phyloP scores from a whole-genome alignment of 1,140 invertebrate species.

The Pseudachorutes palmiensis region DNA sequence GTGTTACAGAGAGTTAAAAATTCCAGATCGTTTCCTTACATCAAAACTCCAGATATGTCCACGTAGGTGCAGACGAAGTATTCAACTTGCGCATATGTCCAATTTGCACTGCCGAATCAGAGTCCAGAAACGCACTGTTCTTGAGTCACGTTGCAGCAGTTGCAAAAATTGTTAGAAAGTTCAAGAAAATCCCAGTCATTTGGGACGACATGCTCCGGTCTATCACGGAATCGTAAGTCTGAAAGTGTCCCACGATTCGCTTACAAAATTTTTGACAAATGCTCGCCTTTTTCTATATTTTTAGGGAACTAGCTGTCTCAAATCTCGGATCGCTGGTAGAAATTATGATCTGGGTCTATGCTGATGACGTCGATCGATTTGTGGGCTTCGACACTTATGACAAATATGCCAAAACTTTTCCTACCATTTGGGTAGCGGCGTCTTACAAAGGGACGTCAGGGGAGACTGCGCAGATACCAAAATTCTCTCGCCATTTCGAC shows the following conservation, averaged over 20 bases:
- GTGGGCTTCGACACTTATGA: constrained; percentile 59
- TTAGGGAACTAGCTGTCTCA: constrained; percentile 48
- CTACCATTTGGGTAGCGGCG: constrained; percentile 81
- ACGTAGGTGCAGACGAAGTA: constrained; percentile 57
- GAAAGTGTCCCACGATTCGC: too few relatives aligned
- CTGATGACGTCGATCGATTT: constrained; percentile 53
- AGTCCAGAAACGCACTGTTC: constrained; percentile 54
- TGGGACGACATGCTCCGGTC: constrained; percentile 93
- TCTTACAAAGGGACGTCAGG: constrained; percentile 86
- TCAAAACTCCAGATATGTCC: constrained; percentile 46
- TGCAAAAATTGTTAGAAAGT: constrained; percentile 43
- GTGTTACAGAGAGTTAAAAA: constrained; percentile 6
- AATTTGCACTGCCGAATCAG: constrained; percentile 51
- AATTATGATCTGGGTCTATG: constrained; percentile 79
- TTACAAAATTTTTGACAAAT: too few relatives aligned
- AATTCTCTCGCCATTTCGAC: constrained; percentile 56
- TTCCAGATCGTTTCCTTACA: constrained; percentile 54
- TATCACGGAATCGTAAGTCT: constrained; percentile 43
- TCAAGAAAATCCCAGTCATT: constrained; percentile 56
- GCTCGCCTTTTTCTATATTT: too few relatives aligned
- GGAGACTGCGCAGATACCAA: constrained; percentile 58
- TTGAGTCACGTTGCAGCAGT: constrained; percentile 57
- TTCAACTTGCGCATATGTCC: constrained; percentile 69
- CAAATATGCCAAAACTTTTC: constrained; percentile 71
- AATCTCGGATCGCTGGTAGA: constrained; percentile 67